Percentiles rank a stretch among this genome's conserved stretches.
phyloP scores from a whole-genome alignment of 2,797 vertebrate species.

The Tokudaia tokunoshimensis region DNA sequence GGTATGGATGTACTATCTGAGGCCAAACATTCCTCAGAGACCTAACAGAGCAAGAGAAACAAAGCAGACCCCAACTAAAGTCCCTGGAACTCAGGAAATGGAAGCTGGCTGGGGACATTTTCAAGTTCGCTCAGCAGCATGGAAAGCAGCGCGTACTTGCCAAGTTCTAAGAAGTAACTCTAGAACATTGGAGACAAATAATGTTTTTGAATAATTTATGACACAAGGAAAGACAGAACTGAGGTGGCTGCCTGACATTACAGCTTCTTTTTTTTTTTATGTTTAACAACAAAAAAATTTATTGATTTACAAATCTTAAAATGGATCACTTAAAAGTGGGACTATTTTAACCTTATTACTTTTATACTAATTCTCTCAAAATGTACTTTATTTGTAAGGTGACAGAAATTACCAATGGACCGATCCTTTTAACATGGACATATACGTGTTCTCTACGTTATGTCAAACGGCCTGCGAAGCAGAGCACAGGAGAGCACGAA shows the following conservation, averaged over 20 bases:
- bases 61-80: background rate
- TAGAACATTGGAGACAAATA: background rate
- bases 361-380: conserved; percentile 73
- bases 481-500: background rate
- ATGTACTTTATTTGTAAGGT: conserved; percentile 65
- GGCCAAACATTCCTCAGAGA: background rate
- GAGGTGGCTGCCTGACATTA: background rate
- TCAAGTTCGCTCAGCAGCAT: background rate
- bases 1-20: background rate
- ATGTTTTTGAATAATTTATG: background rate
- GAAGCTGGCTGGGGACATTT: background rate
- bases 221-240: background rate
- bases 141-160: background rate
- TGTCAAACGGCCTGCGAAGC: conserved; percentile 1
- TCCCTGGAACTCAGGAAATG: background rate
- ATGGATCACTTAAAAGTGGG: conserved; percentile 76
- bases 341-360: conserved; percentile 71
- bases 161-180: background rate
- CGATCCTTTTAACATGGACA: conserved; percentile 13
- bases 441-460: conserved; percentile 41
- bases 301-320: conserved; percentile 83
- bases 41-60: background rate
- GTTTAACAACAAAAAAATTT: conserved; percentile 80
- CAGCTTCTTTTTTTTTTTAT: too few species aligned
- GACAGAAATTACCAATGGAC: conserved; percentile 16